Conservation (phyloP, 2,113 vertebrate species). For the Origma solitaria region DNA sequence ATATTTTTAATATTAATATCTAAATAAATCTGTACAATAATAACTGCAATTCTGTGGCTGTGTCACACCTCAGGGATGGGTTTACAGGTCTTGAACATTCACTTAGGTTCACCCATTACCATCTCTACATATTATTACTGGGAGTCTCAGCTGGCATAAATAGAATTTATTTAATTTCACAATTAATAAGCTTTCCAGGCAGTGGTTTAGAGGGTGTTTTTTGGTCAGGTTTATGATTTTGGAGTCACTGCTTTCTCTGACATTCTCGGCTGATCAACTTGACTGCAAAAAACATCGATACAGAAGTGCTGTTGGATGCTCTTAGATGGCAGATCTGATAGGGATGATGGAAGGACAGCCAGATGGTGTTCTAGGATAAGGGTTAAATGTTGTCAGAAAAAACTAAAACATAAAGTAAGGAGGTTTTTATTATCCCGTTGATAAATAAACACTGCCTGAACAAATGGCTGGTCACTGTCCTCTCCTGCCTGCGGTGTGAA, state of each 20-base stretch:
- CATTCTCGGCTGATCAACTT: background rate
- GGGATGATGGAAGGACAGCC: slow-evolving; percentile 33
- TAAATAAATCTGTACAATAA: background rate
- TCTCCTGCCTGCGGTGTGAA: fast-evolving
- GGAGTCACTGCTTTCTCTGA: background rate
- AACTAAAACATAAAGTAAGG: background rate
- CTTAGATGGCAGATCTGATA: slow-evolving; percentile 1
- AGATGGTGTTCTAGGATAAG: slow-evolving; percentile 24
- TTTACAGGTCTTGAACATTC: background rate
- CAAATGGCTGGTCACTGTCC: fast-evolving
- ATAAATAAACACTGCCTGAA: background rate
- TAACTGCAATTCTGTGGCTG: background rate
- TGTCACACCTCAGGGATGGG: background rate
- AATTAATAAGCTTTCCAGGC: background rate
- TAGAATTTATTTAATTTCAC: background rate
- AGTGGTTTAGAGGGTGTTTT: background rate
- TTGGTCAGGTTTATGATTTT: slow-evolving; percentile 24
- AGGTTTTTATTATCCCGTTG: background rate
- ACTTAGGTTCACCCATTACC: background rate
- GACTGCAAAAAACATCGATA: background rate
- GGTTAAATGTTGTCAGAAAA: slow-evolving; percentile 11
- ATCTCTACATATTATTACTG: fast-evolving
- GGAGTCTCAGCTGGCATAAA: background rate
- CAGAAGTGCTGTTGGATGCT: background rate
- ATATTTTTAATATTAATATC: background rate